Base-by-base conservation (phyloP, 2,888 invertebrate genomes). In the Phortica magna region DNA sequence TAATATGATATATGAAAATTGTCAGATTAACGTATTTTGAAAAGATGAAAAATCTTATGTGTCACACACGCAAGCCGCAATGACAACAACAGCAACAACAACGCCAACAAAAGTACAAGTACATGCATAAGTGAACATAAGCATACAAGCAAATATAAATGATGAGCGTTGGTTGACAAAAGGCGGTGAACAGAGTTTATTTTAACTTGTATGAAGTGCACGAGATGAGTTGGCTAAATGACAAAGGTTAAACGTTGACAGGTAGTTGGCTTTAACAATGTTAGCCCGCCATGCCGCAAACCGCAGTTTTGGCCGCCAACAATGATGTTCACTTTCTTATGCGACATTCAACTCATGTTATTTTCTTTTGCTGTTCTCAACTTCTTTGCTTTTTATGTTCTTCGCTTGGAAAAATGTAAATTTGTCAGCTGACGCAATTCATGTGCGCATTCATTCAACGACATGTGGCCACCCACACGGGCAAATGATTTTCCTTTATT, bases 1-100 rank as follows among this genome's bases (percentile, higher is more conserved):
- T 80, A 81, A 82, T 81, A 79, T 82, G 82, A 82, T 83, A 81
- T 83, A 83, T 83, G 80, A 79, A 82, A 79, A 80, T 81, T 82
- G 80, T 83, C 78, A 80, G 80, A 81, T 82, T 82, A 80, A 83
- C 80, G 78, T 82, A 31, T 31, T 82, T 82, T 78, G 79, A 82
- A 80, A 78, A 39, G 22, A 39, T 65, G 41, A 7, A 39, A 65
- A 39, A 65, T 14, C 59, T 59, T 12, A 9, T 59, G 59, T n/a
- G 17, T 9, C 6, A 19, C n/a, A n/a, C n/a, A 53, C n/a, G 10
- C 53, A 53, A 53, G 53, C 31, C 31, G 31, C 31, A 31, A 31
- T 31, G 31, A 31, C 31, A 31, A 31, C 31, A 31, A 31, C 31
- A 31, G 2, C 31, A 31, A 31, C 31, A 31, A 31, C 31, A 31